Base-by-base conservation (phyloP, 1,140 invertebrate species). In the Apis florea region DNA sequence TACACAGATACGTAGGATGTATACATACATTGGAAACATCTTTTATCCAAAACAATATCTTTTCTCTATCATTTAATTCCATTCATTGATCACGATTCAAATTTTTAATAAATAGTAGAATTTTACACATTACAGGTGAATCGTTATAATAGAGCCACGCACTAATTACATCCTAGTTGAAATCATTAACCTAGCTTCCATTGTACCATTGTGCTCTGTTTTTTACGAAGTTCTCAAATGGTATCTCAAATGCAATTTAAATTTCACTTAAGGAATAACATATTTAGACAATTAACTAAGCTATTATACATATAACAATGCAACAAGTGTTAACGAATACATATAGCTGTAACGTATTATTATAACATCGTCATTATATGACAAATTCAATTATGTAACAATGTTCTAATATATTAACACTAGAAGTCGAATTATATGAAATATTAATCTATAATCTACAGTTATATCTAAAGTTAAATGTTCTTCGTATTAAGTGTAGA, bases 151-250 rank as follows among this genome's bases (percentile, higher is more conserved):
- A 47, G 19, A 69, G 21, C 47, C 64, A n/a, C n/a, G 64, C 54
- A 54, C 75, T 78, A 78, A 78, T 78, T 78, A 58, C 64, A 78
- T 68, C 54, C 66, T 58, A 78, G 66, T 59, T 24, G 75, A 68
- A 78, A 78, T 69, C 75, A 51, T 78, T 78, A 78, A 69, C 75
- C 75, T 24, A 59, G 58, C 75, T 78, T 26, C 66, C 75, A 78
- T 47, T 58, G 64, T 58, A 54, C 64, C 54, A 78, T 78, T 78
- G 75, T 69, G 40, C 17, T 24, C 40, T 4, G 53, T 11, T 15
- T 78, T 69, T 78, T 69, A 78, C 75, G 24, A 78, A 78, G 19
- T 69, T 78, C 64, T 56, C 75, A 69, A 78, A 53, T 26, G 17
- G 11, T 13, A 59, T 17, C 26, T 15, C 31, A 40, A 40, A 4